Evolutionary conservation across 2,888 invertebrate species (phyloP).

Genomic region (Eutolmus rufibarbis): DNA sequence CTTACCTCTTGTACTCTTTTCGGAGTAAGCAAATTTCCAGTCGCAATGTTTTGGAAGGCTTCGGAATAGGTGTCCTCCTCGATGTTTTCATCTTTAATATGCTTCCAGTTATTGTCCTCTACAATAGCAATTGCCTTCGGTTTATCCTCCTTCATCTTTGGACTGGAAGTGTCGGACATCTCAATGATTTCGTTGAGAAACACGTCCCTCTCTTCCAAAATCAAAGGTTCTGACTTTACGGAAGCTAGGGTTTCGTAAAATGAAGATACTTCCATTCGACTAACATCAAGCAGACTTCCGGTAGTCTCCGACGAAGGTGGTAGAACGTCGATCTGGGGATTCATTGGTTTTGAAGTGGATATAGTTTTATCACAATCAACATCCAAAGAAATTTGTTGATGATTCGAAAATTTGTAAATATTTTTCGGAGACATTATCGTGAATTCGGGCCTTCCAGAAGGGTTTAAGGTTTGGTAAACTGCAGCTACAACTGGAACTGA

Average conservation of each 20-base stretch:
- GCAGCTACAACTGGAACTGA: conserved; percentile 44
- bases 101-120: conserved; percentile 37
- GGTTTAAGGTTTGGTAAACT: conserved; percentile 45
- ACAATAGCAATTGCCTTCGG: conserved; percentile 36
- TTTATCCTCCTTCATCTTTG: neutral
- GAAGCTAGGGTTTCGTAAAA: neutral
- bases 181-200: neutral
- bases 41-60: conserved; percentile 43
- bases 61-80: conserved; percentile 19
- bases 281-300: neutral
- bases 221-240: neutral
- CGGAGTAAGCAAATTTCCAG: conserved; percentile 32
- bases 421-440: conserved; percentile 43
- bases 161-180: neutral
- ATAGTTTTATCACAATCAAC: neutral
- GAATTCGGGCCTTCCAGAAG: conserved; percentile 42
- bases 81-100: neutral
- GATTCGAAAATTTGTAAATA: conserved; percentile 44
- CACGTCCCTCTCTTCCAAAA: neutral
- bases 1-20: conserved; percentile 29
- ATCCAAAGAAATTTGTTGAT: conserved; percentile 4
- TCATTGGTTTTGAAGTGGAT: neutral
- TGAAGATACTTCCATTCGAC: neutral
- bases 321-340: neutral
- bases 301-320: neutral